Evolutionary conservation across 2,888 invertebrate genomes (phyloP).

Genomic region (Scrobipalpa atriplicella): DNA sequence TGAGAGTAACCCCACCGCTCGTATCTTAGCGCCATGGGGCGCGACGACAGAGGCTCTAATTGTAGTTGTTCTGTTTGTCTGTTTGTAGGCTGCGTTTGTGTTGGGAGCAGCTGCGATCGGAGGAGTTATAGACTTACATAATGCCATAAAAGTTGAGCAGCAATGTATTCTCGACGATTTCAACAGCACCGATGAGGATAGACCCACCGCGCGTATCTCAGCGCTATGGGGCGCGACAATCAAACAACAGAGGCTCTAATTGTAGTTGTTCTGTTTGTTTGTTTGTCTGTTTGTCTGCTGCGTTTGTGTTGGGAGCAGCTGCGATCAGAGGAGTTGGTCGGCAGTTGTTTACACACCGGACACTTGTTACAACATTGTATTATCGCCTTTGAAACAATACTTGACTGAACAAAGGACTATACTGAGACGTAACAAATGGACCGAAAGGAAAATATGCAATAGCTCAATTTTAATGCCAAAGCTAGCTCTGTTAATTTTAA

Average conservation of each 20-base stretch:
- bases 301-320: neutral
- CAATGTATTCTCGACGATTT: neutral
- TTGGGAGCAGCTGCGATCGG: conserved; percentile 1
- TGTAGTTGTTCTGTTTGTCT: neutral
- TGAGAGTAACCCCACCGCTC: neutral
- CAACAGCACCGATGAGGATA: neutral
- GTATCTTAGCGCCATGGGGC: conserved; percentile 8
- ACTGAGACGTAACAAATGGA: too few relatives aligned
- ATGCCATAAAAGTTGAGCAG: too few relatives aligned
- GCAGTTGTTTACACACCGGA: neutral
- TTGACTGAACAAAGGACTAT: too few relatives aligned
- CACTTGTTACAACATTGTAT: neutral
- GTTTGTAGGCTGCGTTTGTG: neutral
- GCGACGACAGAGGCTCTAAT: conserved; percentile 1
- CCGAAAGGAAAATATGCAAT: too few relatives aligned
- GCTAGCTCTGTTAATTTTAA: too few relatives aligned
- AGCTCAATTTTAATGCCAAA: too few relatives aligned
- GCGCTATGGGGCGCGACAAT: conserved; percentile 8
- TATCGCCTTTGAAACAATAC: too few relatives aligned
- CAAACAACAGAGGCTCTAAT: conserved; percentile 1
- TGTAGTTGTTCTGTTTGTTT: conserved; percentile 1
- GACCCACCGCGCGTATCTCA: neutral
- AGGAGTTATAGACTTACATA: too few relatives aligned
- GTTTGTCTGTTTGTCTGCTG: conserved; percentile 2
- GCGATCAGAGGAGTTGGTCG: neutral